Base-by-base conservation (phyloP, 2,888 invertebrate species). In the Oscheius sp. region DNA sequence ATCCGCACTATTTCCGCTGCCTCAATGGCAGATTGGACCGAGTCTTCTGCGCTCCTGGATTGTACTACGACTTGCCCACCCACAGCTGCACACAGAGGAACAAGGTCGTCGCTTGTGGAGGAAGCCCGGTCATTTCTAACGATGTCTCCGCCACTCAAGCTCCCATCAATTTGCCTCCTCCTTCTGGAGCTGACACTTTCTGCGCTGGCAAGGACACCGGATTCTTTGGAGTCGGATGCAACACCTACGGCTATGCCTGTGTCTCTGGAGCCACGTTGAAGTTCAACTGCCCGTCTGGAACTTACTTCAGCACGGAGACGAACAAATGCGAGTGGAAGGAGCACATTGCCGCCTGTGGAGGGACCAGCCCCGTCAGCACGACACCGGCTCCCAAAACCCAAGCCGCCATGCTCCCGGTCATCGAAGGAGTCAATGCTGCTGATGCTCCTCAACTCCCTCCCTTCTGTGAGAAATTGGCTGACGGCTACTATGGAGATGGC, bases 51-150 rank as follows among this genome's bases (percentile, higher is more conserved):
- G 81, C 80, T 13, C 63, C 66, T 12, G 82, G 80, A 55, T 70
- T 83, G 9, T 73, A 74, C 66, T 86, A 79, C 77, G 75, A 81
- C 53, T 5, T 72, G 0, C 55, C 71, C 25, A 59, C 43, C 43
- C 45, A 72, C n/a, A 25, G 18, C n/a, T 86, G 86, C 69, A 77
- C 83, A 53, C 64, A 72, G 41, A 63, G 55, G 61, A 75, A 80
- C 6, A 69, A 78, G 16, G 73, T 85, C 12, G 68, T 71, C 35
- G 84, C 74, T 2, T 86, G 86, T 59, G 82, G 81, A 56, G 83
- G 61, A 41, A 43, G 5, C 21, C 18, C 41, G 23, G 18, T 6
- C 5, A 13, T 3, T 35, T 13, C 52, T 29, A 66, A 49, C 35
- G 66, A 25, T 21, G 52, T 27, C 35, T 23, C 66, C 25, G 46